Evolutionary conservation across 1,140 invertebrate species (phyloP).

Genomic region (Antheraea pernyi): DNA sequence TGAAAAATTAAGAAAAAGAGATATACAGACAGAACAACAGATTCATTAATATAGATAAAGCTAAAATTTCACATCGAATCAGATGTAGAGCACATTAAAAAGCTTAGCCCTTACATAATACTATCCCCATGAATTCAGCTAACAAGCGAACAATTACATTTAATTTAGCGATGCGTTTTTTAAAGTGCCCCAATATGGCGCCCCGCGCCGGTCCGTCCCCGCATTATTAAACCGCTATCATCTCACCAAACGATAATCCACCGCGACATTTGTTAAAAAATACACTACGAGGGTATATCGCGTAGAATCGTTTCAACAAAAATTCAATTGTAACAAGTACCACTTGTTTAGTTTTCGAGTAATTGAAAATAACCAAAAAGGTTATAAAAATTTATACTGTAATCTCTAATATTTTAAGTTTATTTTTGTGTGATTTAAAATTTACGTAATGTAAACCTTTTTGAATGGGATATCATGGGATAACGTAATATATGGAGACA

Average conservation of each 20-base stretch:
- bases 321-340: conserved; percentile 56
- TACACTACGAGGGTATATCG: conserved; percentile 66
- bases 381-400: not conserved
- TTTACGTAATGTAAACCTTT: not conserved
- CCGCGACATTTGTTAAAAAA: conserved; percentile 76
- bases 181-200: conserved; percentile 62
- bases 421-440: not conserved
- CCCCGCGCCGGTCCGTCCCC: conserved; percentile 34
- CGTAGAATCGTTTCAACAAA: conserved; percentile 17
- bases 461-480: conserved; percentile 25
- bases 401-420: not conserved
- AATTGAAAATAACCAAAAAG: conserved; percentile 10
- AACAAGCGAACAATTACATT: conserved; percentile 74
- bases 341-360: conserved; percentile 45
- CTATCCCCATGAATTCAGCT: conserved; percentile 21
- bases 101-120: not conserved
- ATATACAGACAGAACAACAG: no score
- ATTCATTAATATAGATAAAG: no score
- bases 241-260: conserved; percentile 23
- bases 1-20: no score
- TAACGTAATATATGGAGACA: not conserved
- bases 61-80: not conserved
- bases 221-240: conserved; percentile 39
- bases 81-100: conserved; percentile 4
- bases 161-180: conserved; percentile 72